Base-by-base conservation (phyloP, 2,113 vertebrate genomes). In the Nothoprocta pentlandii region DNA sequence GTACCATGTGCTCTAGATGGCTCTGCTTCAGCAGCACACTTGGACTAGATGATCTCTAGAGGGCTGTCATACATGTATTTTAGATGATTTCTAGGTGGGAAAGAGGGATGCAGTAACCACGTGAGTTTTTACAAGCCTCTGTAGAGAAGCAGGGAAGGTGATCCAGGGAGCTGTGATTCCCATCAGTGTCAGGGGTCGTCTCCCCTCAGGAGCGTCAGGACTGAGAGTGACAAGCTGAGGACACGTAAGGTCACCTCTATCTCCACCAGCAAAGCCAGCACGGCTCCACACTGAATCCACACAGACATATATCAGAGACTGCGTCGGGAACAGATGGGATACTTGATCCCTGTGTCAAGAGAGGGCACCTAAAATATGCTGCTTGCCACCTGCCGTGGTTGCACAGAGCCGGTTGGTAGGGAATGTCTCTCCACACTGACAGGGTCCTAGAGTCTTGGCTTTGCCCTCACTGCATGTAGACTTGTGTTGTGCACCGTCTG, bases 361-460 rank as follows among this genome's bases (percentile, higher is more conserved):
- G 85, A 10, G 0, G 42, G 46, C 82, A 53, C 47, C 0, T 1
- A 78, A 86, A 71, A 34, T 15, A 10, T 0, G 0, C 14, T 0
- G 0, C 22, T 80, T 5, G 0, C 62, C 44, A 28, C 67, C 46
- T 21, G 7, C n/a, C 59, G 7, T 62, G 47, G 54, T 30, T 54
- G 11, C 22, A 32, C 1, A 1, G 75, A 80, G 61, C 77, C 7
- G 16, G 30, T 28, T 8, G 4, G 90, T 41, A 0, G 42, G 0
- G 58, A 49, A 36, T 36, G 36, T 91, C 89, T 66, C 39, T 61
- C 19, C 34, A 79, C 0, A 62, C 91, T 95, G 83, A 91, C 93
- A 95, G 79, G 79, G 12, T 62, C 91, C 89, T 96, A 75, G 1
- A 30, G 75, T 20, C 66, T 84, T 87, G 91, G 91, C 95, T 95